Percentiles rank a stretch among this genome's conserved stretches.
Evolutionary conservation across 2,113 vertebrate species (phyloP).

Genomic region (Lampris incognitus): DNA sequence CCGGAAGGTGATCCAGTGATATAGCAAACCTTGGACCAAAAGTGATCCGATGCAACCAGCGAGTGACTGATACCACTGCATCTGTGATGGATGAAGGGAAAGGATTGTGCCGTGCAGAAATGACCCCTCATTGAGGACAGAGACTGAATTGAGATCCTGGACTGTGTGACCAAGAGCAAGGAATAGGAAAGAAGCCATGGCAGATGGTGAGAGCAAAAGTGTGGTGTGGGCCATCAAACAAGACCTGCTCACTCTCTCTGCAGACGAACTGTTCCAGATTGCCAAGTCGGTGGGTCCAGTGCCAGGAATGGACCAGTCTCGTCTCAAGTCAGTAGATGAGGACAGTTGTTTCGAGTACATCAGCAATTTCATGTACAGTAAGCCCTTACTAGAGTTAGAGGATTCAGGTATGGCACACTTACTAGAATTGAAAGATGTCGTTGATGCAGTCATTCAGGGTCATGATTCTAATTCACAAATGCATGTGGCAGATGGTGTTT

Average conservation of each 20-base stretch:
- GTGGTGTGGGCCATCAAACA: neutral
- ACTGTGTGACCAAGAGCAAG: too few relatives aligned
- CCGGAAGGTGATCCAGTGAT: too few relatives aligned
- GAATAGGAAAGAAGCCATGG: too few relatives aligned
- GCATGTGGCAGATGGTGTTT: too few relatives aligned
- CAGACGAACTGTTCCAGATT: slow-evolving; percentile 22
- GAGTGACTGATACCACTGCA: too few relatives aligned
- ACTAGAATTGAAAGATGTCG: neutral
- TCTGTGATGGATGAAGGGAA: too few relatives aligned
- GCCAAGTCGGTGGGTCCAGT: slow-evolving; percentile 1
- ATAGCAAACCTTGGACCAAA: too few relatives aligned
- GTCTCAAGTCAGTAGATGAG: slow-evolving; percentile 3
- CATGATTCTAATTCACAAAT: neutral
- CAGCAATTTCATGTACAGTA: neutral
- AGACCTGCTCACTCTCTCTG: slow-evolving; percentile 8
- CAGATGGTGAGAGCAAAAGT: neutral
- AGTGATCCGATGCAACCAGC: too few relatives aligned
- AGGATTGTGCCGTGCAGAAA: too few relatives aligned
- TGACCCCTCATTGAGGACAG: too few relatives aligned
- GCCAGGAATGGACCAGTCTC: slow-evolving; percentile 12
- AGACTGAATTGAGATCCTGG: too few relatives aligned
- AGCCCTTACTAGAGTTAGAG: slow-evolving; percentile 1
- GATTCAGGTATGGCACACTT: slow-evolving; percentile 14
- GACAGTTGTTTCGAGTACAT: slow-evolving; percentile 36
- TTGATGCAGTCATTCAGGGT: neutral